Evolutionary conservation across 2,113 vertebrate genomes (phyloP).

Genomic region (Crotophaga sulcirostris): DNA sequence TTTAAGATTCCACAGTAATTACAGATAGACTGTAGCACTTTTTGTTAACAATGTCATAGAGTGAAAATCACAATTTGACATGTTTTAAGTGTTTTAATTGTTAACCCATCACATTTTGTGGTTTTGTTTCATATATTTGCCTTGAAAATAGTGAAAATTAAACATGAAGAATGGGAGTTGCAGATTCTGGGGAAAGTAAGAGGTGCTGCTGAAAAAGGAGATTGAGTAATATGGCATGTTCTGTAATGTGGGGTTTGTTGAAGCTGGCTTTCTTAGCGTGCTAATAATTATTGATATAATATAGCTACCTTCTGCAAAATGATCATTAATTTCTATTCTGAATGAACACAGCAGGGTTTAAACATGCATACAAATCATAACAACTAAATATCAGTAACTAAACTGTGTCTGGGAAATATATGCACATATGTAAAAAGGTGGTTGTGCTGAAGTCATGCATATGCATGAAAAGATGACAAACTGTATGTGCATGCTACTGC

Average conservation of each 20-base stretch:
- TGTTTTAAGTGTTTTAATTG: background rate
- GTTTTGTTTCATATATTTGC: background rate
- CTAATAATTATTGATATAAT: background rate
- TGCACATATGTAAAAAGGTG: conserved; percentile 49
- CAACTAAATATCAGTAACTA: conserved; percentile 32
- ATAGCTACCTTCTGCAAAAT: background rate
- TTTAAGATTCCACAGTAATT: background rate
- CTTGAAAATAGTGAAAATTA: background rate
- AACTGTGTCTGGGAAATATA: conserved; percentile 45
- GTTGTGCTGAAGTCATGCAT: conserved; percentile 45
- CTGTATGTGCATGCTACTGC: conserved; percentile 31
- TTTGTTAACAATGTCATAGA: background rate
- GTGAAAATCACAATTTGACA: background rate
- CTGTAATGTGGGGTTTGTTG: background rate
- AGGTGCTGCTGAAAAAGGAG: background rate
- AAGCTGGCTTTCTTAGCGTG: background rate
- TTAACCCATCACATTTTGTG: background rate
- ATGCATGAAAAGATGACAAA: conserved; percentile 64
- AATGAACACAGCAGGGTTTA: conserved; percentile 20
- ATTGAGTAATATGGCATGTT: background rate
- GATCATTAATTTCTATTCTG: background rate
- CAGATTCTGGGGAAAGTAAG: background rate
- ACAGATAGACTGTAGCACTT: background rate
- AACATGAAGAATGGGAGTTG: background rate
- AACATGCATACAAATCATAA: conserved; percentile 28